Base-by-base conservation (phyloP, 2,888 invertebrate species). In the Ypsolopha sequella region DNA sequence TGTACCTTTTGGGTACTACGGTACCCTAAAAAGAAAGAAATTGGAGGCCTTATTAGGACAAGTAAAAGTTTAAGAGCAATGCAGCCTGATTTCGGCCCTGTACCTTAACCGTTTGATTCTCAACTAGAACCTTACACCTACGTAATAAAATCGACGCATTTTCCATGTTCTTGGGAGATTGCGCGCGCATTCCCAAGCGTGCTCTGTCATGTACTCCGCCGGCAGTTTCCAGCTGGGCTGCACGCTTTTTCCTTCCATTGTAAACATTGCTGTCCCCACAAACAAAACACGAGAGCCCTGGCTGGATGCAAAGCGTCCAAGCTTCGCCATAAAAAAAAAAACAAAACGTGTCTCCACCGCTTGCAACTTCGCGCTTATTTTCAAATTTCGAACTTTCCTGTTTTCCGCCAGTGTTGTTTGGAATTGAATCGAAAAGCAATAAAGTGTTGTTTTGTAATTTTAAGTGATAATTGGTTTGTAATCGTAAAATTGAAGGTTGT, bases 221-320 rank as follows among this genome's bases (percentile, higher is more conserved):
- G 85, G 81, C 78, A 86, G 85, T 84, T 59, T 62, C 70, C 82
- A 79, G 82, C 85, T 77, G 76, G 85, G 85, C 76, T 65, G 72
- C 85, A 79, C 85, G 85, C 76, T 70, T 73, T 64, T 41, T 51
- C 48, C 61, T 66, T 57, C 62, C 67, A 61, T 63, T 24, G 71
- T 76, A 78, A 80, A 80, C 79, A 81, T 65, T 65, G 59, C 71
- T 65, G 65, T 59, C 63, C 51, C 65, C 71, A 65, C 66, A 69
- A 82, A 76, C 79, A 80, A 76, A 73, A 72, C 74, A 77, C 80
- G 77, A 76, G 56, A 66, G 73, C 75, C 81, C 80, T 73, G 82
- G 82, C 84, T 80, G 77, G 68, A 69, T 64, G 66, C 66, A 67
- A 56, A 62, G 64, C 58, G 24, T 24, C 24, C 24, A 24, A 24